These are phyloP conservation scores for Chamaetylas fuelleborni DNA, from an alignment of 2,113 vertebrate genomes.

Conservation along the genomic window DNA sequence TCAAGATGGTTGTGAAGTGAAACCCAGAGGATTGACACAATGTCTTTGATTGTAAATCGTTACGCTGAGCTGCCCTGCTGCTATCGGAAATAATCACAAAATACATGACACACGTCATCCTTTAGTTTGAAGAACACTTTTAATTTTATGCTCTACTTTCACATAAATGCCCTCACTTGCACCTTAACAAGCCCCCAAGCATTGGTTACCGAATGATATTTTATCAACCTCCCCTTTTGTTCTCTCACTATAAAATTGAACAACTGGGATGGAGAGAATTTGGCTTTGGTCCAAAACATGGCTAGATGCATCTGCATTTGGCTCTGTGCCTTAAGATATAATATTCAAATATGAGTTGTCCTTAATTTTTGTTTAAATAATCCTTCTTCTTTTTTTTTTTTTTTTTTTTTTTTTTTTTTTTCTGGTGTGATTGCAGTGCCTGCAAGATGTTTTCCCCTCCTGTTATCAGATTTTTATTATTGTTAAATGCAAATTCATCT, in stretches of 20 bases:
- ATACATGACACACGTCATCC: not conserved
- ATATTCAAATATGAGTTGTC: conserved; percentile 76
- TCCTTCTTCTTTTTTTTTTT: conserved; percentile 39
- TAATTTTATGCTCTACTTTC: conserved; percentile 57
- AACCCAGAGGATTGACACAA: conserved; percentile 1
- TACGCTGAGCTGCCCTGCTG: not conserved
- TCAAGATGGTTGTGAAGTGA: not conserved
- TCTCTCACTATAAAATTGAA: conserved; percentile 71
- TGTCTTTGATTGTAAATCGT: not conserved
- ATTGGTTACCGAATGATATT: conserved; percentile 59
- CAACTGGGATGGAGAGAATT: conserved; percentile 69
- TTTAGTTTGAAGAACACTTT: conserved; percentile 27
- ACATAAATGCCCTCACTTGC: conserved; percentile 49
- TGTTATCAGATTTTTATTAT: not conserved
- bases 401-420: not conserved
- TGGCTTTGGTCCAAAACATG: conserved; percentile 70
- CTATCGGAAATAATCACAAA: not conserved
- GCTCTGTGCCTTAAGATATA: conserved; percentile 76
- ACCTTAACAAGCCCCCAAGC: conserved; percentile 72
- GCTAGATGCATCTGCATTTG: conserved; percentile 72
- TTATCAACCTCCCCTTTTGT: conserved; percentile 50
- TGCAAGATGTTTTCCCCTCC: not conserved
- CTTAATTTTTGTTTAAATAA: conserved; percentile 78
- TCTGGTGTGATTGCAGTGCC: not conserved
- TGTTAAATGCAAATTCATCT: not conserved